Percentiles rank a stretch among this genome's conserved stretches.
Evolutionary conservation across 2,797 vertebrate genomes (phyloP).

Genomic region (Arremon aurantiirostris): DNA sequence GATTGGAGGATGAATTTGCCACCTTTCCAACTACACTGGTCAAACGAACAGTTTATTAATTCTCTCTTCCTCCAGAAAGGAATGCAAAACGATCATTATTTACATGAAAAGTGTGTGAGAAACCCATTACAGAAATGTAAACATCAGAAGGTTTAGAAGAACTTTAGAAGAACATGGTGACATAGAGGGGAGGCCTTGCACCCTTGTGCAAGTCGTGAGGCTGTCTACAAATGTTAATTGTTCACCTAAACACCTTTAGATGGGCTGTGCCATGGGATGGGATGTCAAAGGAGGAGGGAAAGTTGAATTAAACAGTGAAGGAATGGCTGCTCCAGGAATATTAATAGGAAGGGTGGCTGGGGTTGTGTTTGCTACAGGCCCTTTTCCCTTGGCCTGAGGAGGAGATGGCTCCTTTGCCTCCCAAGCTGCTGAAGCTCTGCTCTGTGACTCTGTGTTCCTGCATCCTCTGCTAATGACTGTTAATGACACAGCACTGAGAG

Average conservation of each 20-base stretch:
- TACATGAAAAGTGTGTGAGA: neutral
- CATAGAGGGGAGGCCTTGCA: fast-evolving
- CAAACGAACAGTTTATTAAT: neutral
- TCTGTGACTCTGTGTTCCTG: neutral
- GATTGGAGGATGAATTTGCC: neutral
- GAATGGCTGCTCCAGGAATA: neutral
- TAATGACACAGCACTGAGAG: neutral
- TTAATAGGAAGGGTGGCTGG: neutral
- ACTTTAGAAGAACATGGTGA: neutral
- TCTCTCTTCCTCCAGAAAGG: neutral
- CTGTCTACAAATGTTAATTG: neutral
- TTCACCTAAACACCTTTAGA: neutral
- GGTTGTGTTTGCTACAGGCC: neutral
- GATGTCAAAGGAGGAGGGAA: neutral
- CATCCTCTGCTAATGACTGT: neutral
- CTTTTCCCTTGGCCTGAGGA: neutral
- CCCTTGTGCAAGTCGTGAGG: neutral
- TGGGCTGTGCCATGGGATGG: too few species aligned
- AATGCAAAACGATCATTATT: neutral
- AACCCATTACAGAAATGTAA: neutral
- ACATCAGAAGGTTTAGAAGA: too few species aligned
- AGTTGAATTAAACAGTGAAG: neutral
- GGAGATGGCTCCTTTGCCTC: neutral
- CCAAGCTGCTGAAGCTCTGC: neutral
- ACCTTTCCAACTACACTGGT: neutral